Evolutionary conservation across 1,140 invertebrate species (phyloP).

Genomic region (Drosophila oshimai): DNA sequence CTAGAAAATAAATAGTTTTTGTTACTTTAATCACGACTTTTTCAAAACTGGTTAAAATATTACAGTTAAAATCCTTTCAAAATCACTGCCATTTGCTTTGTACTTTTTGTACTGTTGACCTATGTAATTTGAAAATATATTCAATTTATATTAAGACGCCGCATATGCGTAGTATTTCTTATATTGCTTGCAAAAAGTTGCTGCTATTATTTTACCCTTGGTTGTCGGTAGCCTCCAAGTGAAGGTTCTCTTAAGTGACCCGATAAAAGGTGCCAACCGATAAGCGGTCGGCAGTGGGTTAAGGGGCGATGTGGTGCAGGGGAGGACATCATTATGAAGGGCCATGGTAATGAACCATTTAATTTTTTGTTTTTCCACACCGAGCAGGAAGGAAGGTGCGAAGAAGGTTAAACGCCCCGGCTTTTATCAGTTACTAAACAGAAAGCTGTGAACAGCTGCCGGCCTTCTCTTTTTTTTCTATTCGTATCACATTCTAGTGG

Average conservation of each 20-base stretch:
- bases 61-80: too few species aligned
- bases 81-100: too few species aligned
- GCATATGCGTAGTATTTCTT: too few species aligned
- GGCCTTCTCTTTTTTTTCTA: background rate
- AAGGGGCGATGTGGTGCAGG: background rate
- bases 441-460: background rate
- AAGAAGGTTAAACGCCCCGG: constrained; percentile 29
- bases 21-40: too few species aligned
- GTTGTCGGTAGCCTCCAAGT: constrained; percentile 21
- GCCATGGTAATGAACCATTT: constrained; percentile 13
- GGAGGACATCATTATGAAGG: constrained; percentile 14
- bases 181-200: background rate
- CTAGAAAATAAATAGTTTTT: too few species aligned
- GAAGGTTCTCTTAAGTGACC: constrained; percentile 3
- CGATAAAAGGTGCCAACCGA: constrained; percentile 43
- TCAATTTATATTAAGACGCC: background rate
- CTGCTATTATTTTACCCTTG: background rate
- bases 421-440: constrained; percentile 1
- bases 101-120: too few species aligned
- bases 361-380: constrained; percentile 12
- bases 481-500: background rate
- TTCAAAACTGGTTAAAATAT: too few species aligned
- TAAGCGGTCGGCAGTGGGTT: constrained; percentile 13
- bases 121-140: background rate
- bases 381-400: background rate